These are phyloP conservation scores for Hyphantria cunea DNA, from an alignment of 1,140 invertebrate genomes.

Conservation along the genomic window DNA sequence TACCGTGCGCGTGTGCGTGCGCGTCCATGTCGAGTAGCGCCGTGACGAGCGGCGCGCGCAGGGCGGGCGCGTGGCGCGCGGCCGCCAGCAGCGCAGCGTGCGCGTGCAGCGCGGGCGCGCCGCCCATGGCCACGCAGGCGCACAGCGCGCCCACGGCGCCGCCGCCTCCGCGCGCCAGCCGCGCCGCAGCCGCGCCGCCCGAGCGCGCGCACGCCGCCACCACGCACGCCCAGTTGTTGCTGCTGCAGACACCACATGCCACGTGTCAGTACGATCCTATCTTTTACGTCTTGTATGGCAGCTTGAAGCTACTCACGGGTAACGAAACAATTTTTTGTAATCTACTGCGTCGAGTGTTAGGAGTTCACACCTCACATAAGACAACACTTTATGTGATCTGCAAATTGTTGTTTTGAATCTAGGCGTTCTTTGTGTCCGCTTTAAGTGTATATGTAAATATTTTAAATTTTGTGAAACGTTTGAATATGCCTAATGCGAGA, in stretches of 20 bases:
- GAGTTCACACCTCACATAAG: too few species aligned
- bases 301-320: too few species aligned
- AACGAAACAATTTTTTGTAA: too few species aligned
- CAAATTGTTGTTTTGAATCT: too few species aligned
- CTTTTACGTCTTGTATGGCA: too few species aligned
- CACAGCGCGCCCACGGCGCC: slow-evolving; percentile 47
- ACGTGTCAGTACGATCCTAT: not conserved
- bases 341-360: too few species aligned
- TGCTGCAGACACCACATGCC: slow-evolving; percentile 27
- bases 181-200: slow-evolving; percentile 34
- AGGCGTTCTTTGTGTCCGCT: too few species aligned
- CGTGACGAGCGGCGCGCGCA: slow-evolving; percentile 48
- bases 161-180: slow-evolving; percentile 19
- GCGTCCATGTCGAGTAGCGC: slow-evolving; percentile 57
- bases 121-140: slow-evolving; percentile 47
- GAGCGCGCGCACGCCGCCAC: slow-evolving; percentile 55
- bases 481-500: too few species aligned
- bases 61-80: slow-evolving; percentile 45
- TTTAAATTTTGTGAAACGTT: too few species aligned
- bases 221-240: slow-evolving; percentile 70
- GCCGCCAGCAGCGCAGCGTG: slow-evolving; percentile 53
- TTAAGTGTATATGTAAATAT: too few species aligned
- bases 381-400: too few species aligned
- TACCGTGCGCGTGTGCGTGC: slow-evolving; percentile 59
- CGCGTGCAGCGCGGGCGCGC: slow-evolving; percentile 40